These are phyloP conservation scores for Cephus sareptanus DNA, from an alignment of 2,888 invertebrate genomes.

Conservation along the genomic window DNA sequence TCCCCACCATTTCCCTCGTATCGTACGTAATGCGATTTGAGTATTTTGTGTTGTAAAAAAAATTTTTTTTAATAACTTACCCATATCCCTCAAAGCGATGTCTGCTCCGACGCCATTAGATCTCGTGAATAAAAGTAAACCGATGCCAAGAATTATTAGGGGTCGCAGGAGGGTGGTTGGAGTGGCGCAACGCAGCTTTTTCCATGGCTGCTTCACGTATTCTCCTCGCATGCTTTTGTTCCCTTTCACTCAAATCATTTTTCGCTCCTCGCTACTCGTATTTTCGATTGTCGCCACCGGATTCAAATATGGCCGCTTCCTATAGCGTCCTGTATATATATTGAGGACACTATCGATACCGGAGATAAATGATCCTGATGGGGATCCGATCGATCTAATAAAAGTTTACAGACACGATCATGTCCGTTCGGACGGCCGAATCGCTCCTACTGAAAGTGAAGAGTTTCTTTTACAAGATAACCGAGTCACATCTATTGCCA, in stretches of 20 bases:
- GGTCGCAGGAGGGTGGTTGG: constrained; percentile 21
- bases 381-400: constrained; percentile 4
- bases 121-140: constrained; percentile 13
- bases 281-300: background rate
- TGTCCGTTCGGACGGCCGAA: constrained; percentile 21
- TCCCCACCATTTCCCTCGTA: background rate
- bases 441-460: constrained; percentile 26
- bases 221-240: constrained; percentile 42
- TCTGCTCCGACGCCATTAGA: constrained; percentile 24
- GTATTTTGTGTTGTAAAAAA: background rate
- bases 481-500: constrained; percentile 11
- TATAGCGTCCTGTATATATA: background rate
- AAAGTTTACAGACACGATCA: constrained; percentile 14
- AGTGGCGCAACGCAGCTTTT: constrained; percentile 34
- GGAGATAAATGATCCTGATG: constrained; percentile 7
- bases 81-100: constrained; percentile 30
- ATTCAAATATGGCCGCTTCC: background rate
- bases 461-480: constrained; percentile 18
- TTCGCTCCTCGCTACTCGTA: constrained; percentile 5
- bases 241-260: constrained; percentile 44
- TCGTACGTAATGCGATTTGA: background rate
- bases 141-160: constrained; percentile 13
- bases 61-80: constrained; percentile 21
- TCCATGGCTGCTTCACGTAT: constrained; percentile 41
- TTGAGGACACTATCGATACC: background rate